phyloP scores from a whole-genome alignment of 2,888 invertebrate genomes.

The Hypselothyrea guttata region DNA sequence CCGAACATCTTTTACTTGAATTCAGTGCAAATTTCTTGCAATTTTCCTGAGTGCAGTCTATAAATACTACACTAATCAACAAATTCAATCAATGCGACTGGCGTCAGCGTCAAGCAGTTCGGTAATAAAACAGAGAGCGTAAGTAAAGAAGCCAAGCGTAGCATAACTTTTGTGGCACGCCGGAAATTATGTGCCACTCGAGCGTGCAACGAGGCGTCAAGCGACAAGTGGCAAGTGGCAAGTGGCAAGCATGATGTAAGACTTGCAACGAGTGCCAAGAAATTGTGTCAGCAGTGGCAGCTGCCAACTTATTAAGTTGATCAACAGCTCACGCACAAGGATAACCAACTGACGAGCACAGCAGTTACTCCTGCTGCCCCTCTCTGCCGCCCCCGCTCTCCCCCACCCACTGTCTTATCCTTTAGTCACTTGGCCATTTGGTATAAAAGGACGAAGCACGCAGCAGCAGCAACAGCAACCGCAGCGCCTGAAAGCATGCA shows the following conservation, averaged over 20 bases:
- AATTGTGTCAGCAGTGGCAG: slow-evolving; percentile 65
- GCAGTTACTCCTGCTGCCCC: no score
- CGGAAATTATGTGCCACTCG: slow-evolving; percentile 64
- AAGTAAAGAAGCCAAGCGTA: slow-evolving; percentile 2
- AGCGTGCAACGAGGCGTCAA: slow-evolving; percentile 64
- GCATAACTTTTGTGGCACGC: slow-evolving; percentile 22
- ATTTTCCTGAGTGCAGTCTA: no score
- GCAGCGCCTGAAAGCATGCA: slow-evolving; percentile 58
- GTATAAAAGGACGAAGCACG: slow-evolving; percentile 1
- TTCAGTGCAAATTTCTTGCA: no score
- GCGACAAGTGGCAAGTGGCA: slow-evolving; percentile 36
- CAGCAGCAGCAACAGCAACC: slow-evolving; percentile 12
- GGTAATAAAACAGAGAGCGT: slow-evolving; percentile 3
- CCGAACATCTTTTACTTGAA: no score
- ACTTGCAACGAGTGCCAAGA: slow-evolving; percentile 19
- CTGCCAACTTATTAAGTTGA: slow-evolving; percentile 57
- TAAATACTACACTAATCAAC: neutral
- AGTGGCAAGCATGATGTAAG: neutral
- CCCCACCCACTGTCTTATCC: slow-evolving; percentile 17
- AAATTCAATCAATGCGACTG: slow-evolving; percentile 66
- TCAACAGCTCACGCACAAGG: slow-evolving; percentile 50
- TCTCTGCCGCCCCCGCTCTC: no score
- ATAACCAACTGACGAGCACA: slow-evolving; percentile 21
- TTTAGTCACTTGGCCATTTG: neutral
- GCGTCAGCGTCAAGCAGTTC: slow-evolving; percentile 43